Percentiles rank a stretch among this genome's conserved stretches.
These are phyloP conservation scores for Sabellastarte sp. DNA, from an alignment of 2,888 invertebrate species.

Conservation along the genomic window DNA sequence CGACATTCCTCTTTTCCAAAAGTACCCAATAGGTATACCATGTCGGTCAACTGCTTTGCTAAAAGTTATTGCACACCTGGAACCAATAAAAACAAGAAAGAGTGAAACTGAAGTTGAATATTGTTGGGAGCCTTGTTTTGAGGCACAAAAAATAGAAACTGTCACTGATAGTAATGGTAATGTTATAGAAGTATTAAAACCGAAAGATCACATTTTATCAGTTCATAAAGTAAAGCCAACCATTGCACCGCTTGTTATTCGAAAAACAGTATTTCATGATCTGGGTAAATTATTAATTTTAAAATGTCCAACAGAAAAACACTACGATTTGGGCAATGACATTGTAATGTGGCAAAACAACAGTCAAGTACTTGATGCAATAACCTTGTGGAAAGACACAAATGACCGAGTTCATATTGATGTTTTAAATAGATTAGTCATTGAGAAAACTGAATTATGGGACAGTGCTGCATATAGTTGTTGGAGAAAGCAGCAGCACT, in stretches of 20 bases:
- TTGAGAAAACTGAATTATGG: background rate
- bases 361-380: background rate
- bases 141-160: background rate
- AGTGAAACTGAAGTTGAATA: background rate
- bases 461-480: background rate
- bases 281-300: background rate
- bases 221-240: background rate
- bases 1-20: background rate
- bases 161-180: background rate
- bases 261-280: background rate
- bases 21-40: background rate
- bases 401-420: background rate
- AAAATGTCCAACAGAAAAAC: background rate
- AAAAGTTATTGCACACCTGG: background rate
- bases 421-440: background rate
- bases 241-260: background rate
- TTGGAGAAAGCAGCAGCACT: background rate
- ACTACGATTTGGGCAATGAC: background rate
- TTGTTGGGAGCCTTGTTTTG: background rate
- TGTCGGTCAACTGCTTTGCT: background rate
- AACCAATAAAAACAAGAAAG: background rate
- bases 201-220: background rate
- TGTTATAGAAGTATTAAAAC: background rate
- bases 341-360: background rate
- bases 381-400: background rate